Evolutionary conservation across 1,140 invertebrate species (phyloP).

Genomic region (Archegozetes longisetosus): DNA sequence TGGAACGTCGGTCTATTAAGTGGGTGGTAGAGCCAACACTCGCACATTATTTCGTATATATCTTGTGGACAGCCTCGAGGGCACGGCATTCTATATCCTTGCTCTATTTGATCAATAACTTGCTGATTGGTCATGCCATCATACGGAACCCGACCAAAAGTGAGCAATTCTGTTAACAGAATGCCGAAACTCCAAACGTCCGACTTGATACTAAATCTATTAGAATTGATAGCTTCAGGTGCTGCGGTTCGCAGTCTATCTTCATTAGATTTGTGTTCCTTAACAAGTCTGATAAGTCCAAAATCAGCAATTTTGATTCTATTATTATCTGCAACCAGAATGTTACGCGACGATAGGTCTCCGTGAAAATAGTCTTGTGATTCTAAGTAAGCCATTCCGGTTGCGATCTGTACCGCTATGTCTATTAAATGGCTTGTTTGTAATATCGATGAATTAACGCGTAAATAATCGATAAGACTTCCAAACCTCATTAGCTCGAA

Average conservation of each 20-base stretch:
- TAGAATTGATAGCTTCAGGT: slow-evolving; percentile 95
- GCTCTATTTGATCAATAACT: slow-evolving; percentile 95
- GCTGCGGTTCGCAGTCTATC: slow-evolving; percentile 89
- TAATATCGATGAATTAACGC: slow-evolving; percentile 62
- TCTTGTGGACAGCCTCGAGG: slow-evolving; percentile 75
- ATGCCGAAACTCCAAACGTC: slow-evolving; percentile 99
- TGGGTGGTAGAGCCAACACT: slow-evolving; percentile 97
- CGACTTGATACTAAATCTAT: slow-evolving; percentile 98
- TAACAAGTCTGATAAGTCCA: slow-evolving; percentile 90
- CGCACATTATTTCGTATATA: slow-evolving; percentile 95
- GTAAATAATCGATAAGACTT: slow-evolving; percentile 72
- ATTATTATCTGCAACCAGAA: slow-evolving; percentile 85
- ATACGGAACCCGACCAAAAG: slow-evolving; percentile 94
- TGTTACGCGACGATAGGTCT: slow-evolving; percentile 85
- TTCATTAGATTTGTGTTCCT: slow-evolving; percentile 99
- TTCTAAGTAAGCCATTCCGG: slow-evolving; percentile 98
- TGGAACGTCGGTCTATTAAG: slow-evolving; percentile 98
- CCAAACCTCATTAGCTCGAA: slow-evolving; percentile 98
- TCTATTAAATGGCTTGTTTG: slow-evolving; percentile 89
- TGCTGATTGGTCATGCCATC: slow-evolving; percentile 97
- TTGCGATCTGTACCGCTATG: slow-evolving; percentile 95
- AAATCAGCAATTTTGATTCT: slow-evolving; percentile 87
- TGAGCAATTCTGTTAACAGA: slow-evolving; percentile 89
- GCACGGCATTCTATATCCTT: slow-evolving; percentile 96
- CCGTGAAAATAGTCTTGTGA: slow-evolving; percentile 98